These are phyloP conservation scores for Chelonus insularis DNA, from an alignment of 1,140 invertebrate genomes.

Conservation along the genomic window DNA sequence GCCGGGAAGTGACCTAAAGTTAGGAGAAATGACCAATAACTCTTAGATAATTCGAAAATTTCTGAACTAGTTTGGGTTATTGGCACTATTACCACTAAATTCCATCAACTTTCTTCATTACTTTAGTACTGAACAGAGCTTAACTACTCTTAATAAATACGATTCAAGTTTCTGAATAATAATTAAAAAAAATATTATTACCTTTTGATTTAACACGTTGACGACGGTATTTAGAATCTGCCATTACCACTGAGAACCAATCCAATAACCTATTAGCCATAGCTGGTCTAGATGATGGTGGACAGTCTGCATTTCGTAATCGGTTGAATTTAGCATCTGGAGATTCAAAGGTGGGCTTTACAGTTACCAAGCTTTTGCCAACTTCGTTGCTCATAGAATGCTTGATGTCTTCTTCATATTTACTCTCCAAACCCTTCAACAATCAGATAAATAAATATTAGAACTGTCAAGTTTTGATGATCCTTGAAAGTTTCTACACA, in stretches of 20 bases:
- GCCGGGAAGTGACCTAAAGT: constrained; percentile 71
- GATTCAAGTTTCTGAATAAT: not conserved
- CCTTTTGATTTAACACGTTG: constrained; percentile 65
- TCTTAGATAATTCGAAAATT: not conserved
- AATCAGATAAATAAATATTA: no score
- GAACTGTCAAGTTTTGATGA: no score
- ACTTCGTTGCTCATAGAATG: constrained; percentile 72
- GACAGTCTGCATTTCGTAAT: constrained; percentile 61
- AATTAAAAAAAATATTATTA: constrained; percentile 33
- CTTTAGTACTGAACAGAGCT: not conserved
- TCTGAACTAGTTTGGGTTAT: not conserved
- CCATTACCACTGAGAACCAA: constrained; percentile 92
- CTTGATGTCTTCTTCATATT: constrained; percentile 66
- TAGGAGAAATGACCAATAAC: constrained; percentile 28
- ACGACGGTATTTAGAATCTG: constrained; percentile 67
- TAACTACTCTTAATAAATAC: not conserved
- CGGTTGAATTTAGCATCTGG: constrained; percentile 31
- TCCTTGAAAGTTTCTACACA: no score
- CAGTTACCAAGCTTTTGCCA: constrained; percentile 61
- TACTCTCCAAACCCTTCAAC: constrained; percentile 33
- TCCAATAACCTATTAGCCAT: constrained; percentile 90
- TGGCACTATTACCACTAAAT: not conserved
- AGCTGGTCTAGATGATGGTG: constrained; percentile 72
- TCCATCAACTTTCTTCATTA: not conserved
- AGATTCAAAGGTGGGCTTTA: constrained; percentile 45